Percentiles rank a stretch among this genome's conserved stretches.
These are phyloP conservation scores for Podilymbus podiceps DNA, from an alignment of 2,113 vertebrate genomes.

Conservation along the genomic window DNA sequence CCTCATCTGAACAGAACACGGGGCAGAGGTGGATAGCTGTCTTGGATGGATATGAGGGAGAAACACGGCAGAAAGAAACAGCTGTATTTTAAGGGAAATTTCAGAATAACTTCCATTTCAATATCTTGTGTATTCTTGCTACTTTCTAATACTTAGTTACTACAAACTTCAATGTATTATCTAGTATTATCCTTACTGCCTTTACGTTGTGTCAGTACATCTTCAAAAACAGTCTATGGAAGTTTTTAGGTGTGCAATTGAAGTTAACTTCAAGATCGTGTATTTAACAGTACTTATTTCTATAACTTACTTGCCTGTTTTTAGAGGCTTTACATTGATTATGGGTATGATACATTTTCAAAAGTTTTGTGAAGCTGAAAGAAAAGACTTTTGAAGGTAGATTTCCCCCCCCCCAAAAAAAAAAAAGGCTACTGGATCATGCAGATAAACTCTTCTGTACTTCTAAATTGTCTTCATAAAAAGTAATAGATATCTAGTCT, in stretches of 20 bases:
- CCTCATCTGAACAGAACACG: fast-evolving
- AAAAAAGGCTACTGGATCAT: neutral
- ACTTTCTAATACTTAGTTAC: neutral
- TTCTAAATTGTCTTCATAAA: neutral
- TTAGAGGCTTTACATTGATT: neutral
- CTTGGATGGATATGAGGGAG: neutral
- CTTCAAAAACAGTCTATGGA: neutral
- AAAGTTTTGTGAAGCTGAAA: neutral
- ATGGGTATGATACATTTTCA: neutral
- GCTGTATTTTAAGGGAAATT: neutral
- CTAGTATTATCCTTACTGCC: neutral
- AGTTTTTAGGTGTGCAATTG: neutral
- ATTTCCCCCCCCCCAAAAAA: neutral
- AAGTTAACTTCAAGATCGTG: neutral
- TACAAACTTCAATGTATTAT: neutral
- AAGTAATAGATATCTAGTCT: neutral
- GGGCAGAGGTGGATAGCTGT: neutral
- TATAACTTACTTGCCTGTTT: neutral
- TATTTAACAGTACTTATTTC: neutral
- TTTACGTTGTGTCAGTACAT: neutral
- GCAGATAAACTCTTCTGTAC: neutral
- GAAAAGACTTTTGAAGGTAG: neutral
- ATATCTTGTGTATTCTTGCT: neutral
- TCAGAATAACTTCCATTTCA: neutral
- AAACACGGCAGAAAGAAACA: neutral